Base-by-base conservation (phyloP, 2,888 invertebrate species). In the Lordiphosa fenestrarum region DNA sequence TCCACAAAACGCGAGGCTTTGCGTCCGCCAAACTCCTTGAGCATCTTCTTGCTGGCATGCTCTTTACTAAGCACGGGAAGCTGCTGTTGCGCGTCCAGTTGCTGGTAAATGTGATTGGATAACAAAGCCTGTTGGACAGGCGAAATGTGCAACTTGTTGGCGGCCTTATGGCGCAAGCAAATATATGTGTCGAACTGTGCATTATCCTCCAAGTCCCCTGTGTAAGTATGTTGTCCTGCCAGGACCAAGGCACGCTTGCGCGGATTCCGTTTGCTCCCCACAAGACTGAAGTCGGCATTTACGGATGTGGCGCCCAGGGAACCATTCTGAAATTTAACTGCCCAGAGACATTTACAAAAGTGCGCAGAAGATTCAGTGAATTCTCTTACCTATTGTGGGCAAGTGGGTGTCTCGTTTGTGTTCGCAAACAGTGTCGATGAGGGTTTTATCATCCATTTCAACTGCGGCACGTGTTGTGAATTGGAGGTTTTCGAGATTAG, bases 291-390 rank as follows among this genome's bases (percentile, higher is more conserved):
- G 2, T 78, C 55, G 0, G 72, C 81, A 33, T 44, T 44, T 10
- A 13, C 9, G 9, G 30, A 30, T 0, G 44, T 56, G 12, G 69
- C 65, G 0, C 67, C 64, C 0, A 89, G 53, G 6, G 67, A 57
- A 3, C 89, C 89, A 60, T 89, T 89, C 63, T 89, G 89, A 38
- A 90, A 89, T 64, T 84, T 77, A 6, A 89, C 89, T 89, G 47
- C 1, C 25, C 2, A 33, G n/a, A 13, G 2, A 2, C 3, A 15
- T 9, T 21, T 0, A 13, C 15, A 1, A 6, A 21, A 12, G 1
- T 6, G 15, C 10, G 15, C 1, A 10, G 1, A 13, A 15, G 33
- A 12, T 6, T 3, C 2, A 0, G 7, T 44, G 0, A 7, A 4
- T 7, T 9, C 1, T 36, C 84, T 83, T 72, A 89, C 89, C 48